Percentiles rank a stretch among this genome's conserved stretches.
Conservation (phyloP, 2,797 vertebrate genomes). For the Semaprochilodus insignis region DNA sequence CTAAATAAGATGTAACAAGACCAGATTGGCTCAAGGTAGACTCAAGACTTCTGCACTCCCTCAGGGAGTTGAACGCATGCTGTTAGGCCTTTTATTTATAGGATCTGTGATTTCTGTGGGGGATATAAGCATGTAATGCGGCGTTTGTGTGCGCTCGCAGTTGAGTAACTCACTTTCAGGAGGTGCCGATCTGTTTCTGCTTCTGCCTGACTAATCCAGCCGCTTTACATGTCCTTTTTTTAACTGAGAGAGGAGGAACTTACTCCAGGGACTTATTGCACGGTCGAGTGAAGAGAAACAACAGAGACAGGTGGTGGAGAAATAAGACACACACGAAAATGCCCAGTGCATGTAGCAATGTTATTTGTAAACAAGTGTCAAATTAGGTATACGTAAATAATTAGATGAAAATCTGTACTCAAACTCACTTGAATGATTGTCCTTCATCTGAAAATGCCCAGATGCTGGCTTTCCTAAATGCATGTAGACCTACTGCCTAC, state of each 20-base stretch:
- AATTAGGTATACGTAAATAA: conserved; percentile 3
- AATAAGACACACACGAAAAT: neutral
- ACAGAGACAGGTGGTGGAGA: conserved; percentile 10
- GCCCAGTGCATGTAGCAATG: neutral
- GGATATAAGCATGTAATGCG: conserved; percentile 78
- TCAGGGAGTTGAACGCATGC: conserved; percentile 79
- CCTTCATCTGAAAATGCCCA: conserved; percentile 31
- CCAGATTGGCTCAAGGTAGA: conserved; percentile 74
- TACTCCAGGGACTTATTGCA: conserved; percentile 69
- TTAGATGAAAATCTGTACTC: conserved; percentile 11
- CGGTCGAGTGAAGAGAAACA: conserved; percentile 66
- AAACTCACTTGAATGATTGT: conserved; percentile 4
- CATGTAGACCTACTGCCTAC: neutral
- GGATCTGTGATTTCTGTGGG: conserved; percentile 77
- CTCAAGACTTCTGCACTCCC: conserved; percentile 81
- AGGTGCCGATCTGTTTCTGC: conserved; percentile 67
- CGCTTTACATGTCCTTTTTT: conserved; percentile 60
- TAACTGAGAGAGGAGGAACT: conserved; percentile 54
- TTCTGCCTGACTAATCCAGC: conserved; percentile 72
- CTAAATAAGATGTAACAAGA: conserved; percentile 73
- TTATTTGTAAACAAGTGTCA: conserved; percentile 19
- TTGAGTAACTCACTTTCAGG: conserved; percentile 83
- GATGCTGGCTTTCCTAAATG: neutral
- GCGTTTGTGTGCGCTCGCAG: conserved; percentile 77
- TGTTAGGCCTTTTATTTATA: conserved; percentile 86